Evolutionary conservation across 2,888 invertebrate genomes (phyloP).

Genomic region (Eilema sororculum): DNA sequence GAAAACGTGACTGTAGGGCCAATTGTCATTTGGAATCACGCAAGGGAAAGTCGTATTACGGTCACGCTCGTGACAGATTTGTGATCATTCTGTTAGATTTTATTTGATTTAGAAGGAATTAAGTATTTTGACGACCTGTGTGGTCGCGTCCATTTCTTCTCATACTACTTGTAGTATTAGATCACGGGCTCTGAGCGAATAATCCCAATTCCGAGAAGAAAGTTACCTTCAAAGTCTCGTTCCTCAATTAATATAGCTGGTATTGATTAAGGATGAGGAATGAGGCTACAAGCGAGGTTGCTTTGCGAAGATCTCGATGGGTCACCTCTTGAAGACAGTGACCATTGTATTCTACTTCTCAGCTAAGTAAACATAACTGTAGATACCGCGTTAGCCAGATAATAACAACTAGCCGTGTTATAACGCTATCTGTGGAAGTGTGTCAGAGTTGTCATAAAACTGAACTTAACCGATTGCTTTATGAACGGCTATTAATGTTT

Average conservation of each 20-base stretch:
- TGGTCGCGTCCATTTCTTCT: not conserved
- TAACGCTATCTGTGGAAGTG: constrained; percentile 9
- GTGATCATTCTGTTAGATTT: not conserved
- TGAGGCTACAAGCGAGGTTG: too few relatives aligned
- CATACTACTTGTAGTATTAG: not conserved
- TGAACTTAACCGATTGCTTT: constrained; percentile 37
- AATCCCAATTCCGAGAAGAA: too few relatives aligned
- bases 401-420: constrained; percentile 6
- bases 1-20: constrained; percentile 39
- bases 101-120: constrained; percentile 11
- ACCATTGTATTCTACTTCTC: not conserved
- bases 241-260: too few relatives aligned
- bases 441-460: constrained; percentile 39
- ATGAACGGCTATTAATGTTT: constrained; percentile 38
- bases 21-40: constrained; percentile 46
- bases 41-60: constrained; percentile 42
- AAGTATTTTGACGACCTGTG: not conserved
- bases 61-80: constrained; percentile 11
- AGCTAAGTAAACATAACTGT: not conserved
- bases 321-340: not conserved
- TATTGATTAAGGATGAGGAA: too few relatives aligned
- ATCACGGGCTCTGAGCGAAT: not conserved
- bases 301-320: too few relatives aligned
- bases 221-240: too few relatives aligned
- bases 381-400: constrained; percentile 2